phyloP scores from a whole-genome alignment of 1,140 invertebrate species.

The Drosophila melanogaster region Release_6_plus_ISO1_MT NT_033777.3:28801001-28801500 shows the following conservation, averaged over 20 bases:
- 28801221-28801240: conserved; percentile 51
- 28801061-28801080: conserved; percentile 70
- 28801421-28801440: conserved; percentile 61
- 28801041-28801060: conserved; percentile 75
- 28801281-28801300: conserved; percentile 61
- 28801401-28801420: conserved; percentile 60
- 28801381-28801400: conserved; percentile 72
- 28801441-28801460: conserved; percentile 65
- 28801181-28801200: not conserved
- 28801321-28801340: conserved; percentile 67
- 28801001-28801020: conserved; percentile 81
- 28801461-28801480: conserved; percentile 67
- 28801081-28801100: conserved; percentile 73
- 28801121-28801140: conserved; percentile 48
- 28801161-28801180: conserved; percentile 12
- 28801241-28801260: conserved; percentile 79
- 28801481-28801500: conserved; percentile 54
- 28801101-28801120: conserved; percentile 42
- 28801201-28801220: conserved; percentile 3
- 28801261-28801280: conserved; percentile 71
- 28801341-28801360: conserved; percentile 30
- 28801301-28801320: conserved; percentile 59
- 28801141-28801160: conserved; percentile 35
- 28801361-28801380: conserved; percentile 74
- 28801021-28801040: conserved; percentile 65